Conservation (phyloP, 2,113 vertebrate genomes). For the Danionella cerebrum region DNA sequence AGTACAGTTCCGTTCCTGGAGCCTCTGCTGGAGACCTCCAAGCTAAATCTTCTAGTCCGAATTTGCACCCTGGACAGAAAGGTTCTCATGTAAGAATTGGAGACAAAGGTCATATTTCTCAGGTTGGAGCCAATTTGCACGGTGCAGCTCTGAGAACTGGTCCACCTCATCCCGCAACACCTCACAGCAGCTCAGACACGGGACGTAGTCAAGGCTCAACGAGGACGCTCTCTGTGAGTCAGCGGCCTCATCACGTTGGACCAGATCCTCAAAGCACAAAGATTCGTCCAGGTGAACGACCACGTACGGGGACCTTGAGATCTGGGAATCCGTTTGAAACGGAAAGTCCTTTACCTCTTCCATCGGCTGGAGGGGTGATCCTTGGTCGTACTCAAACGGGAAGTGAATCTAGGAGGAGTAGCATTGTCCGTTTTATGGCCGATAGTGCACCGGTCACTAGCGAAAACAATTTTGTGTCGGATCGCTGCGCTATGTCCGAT, state of each 20-base stretch:
- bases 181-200: conserved; percentile 80
- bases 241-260: conserved; percentile 79
- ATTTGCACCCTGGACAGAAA: conserved; percentile 80
- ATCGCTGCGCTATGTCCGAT: conserved; percentile 67
- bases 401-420: conserved; percentile 76
- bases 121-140: conserved; percentile 84
- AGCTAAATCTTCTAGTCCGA: conserved; percentile 84
- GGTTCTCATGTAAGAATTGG: conserved; percentile 77
- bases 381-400: conserved; percentile 78
- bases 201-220: conserved; percentile 69
- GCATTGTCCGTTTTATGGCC: conserved; percentile 91
- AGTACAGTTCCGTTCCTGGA: conserved; percentile 81
- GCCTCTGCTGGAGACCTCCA: conserved; percentile 83
- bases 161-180: conserved; percentile 74
- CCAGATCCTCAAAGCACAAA: conserved; percentile 76
- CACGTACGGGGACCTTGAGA: conserved; percentile 78
- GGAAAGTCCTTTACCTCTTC: conserved; percentile 78
- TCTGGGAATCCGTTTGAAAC: conserved; percentile 84
- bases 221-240: conserved; percentile 73
- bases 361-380: conserved; percentile 77
- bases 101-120: conserved; percentile 86
- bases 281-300: conserved; percentile 79
- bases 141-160: conserved; percentile 72
- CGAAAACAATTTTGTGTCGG: conserved; percentile 78
- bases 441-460: conserved; percentile 80